These are phyloP conservation scores for Oikopleura albicans DNA, from an alignment of 23 tunicate genomes.

Conservation along the genomic window DNA sequence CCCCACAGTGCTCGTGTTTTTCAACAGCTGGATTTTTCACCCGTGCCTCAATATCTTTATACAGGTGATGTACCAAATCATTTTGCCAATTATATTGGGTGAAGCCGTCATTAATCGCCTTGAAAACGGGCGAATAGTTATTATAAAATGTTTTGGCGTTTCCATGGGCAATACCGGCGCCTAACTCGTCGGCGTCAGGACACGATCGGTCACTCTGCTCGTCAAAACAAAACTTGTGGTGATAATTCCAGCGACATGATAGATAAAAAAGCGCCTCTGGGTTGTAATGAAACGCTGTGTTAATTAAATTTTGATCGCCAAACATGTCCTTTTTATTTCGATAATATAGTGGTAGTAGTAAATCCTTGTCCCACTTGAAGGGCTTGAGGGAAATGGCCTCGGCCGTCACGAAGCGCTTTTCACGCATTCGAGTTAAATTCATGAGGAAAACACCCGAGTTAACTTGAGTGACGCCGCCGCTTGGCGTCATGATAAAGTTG, in stretches of 20 bases:
- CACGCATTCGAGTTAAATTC: conserved; percentile 83
- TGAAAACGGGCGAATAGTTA: conserved; percentile 69
- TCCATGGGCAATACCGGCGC: conserved; percentile 69
- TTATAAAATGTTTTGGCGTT: conserved; percentile 85
- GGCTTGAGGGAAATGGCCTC: conserved; percentile 18
- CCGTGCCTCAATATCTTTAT: conserved; percentile 22
- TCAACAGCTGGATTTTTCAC: conserved; percentile 27
- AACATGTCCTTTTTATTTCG: conserved; percentile 32
- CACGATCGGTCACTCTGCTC: conserved; percentile 37
- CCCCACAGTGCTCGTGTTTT: conserved; percentile 47
- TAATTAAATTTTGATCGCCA: conserved; percentile 79
- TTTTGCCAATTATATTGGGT: conserved; percentile 48
- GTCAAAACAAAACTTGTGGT: conserved; percentile 96
- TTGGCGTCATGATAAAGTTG: conserved; percentile 33
- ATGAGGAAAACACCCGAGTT: conserved; percentile 89
- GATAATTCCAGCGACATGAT: conserved; percentile 81
- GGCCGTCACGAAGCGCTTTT: conserved; percentile 26
- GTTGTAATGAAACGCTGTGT: conserved; percentile 73
- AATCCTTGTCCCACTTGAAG: conserved; percentile 42
- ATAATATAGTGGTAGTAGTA: conserved; percentile 44
- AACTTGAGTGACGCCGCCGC: conserved; percentile 58
- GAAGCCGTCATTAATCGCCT: conserved; percentile 36
- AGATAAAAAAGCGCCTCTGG: conserved; percentile 37
- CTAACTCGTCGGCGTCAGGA: conserved; percentile 47
- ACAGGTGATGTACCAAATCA: conserved; percentile 25